Conservation (phyloP, 2,113 vertebrate genomes). For the Oreochromis tanganicae region DNA sequence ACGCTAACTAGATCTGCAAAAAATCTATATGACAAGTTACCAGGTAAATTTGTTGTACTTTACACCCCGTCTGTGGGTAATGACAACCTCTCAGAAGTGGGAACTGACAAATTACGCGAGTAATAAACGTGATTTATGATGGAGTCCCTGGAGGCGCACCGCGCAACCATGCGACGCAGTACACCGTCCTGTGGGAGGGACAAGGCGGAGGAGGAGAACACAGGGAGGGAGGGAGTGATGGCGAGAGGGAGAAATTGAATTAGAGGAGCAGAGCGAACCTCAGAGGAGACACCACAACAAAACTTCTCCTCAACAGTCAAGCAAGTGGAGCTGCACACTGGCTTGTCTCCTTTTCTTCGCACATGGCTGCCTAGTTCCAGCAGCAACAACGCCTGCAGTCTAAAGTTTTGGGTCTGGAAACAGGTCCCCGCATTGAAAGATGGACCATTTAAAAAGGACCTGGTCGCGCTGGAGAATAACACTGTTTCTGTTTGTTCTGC, state of each 20-base stretch:
- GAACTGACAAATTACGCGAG: constrained; percentile 19
- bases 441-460: constrained; percentile 59
- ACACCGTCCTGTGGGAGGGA: constrained; percentile 52
- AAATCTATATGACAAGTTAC: not conserved
- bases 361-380: constrained; percentile 54
- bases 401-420: constrained; percentile 43
- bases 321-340: constrained; percentile 41
- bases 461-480: constrained; percentile 36
- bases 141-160: constrained; percentile 8
- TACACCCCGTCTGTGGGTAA: not conserved
- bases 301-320: constrained; percentile 50
- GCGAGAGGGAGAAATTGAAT: constrained; percentile 70
- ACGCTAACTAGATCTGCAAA: not conserved
- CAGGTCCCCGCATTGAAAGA: constrained; percentile 46
- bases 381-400: not conserved
- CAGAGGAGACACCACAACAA: constrained; percentile 57
- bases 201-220: constrained; percentile 42
- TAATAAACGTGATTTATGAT: constrained; percentile 54
- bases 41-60: not conserved
- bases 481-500: constrained; percentile 46
- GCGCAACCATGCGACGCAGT: constrained; percentile 19
- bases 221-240: constrained; percentile 51
- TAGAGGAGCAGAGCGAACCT: constrained; percentile 58
- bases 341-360: constrained; percentile 1
- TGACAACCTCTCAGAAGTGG: not conserved